Evolutionary conservation across 2,113 vertebrate species (phyloP), one percentile per base, ranked within the genome.

Genomic region (Elephas maximus): DNA sequence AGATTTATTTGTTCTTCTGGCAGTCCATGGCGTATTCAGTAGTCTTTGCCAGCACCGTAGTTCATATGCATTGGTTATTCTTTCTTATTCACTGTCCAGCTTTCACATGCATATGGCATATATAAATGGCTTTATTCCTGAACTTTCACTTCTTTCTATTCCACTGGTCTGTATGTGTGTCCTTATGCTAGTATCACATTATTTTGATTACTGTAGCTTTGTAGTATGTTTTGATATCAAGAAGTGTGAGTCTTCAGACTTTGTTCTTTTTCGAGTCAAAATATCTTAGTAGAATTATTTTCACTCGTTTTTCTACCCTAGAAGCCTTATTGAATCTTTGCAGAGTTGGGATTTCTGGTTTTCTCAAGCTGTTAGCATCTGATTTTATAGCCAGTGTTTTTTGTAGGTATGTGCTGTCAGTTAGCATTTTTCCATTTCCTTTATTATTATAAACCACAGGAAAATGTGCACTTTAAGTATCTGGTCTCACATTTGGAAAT

Each of bases 231-330:
- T 37, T 73, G 8, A 73, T 17, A 73, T 37, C 12, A 37, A 6
- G 69, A 37, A 6, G 33, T 73, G 17, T 37, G 33, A 6, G 8
- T n/a, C 10, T 73, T 33, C 5, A 23, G 60, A 73, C 30, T 41
- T 51, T 89, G n/a, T 33, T 76, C 12, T 82, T 44, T 82, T 6
- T 53, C 28, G 62, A 24, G 78, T n/a, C 9, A n/a, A 67, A 77
- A 69, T 84, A 90, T 79, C 78, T 62, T 41, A 86, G 44, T 45
- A 92, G 65, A 79, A 63, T 79, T 45, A 26, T 62, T 92, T 81
- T 88, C 20, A 74, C 18, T 92, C 6, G 48, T 4, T 18, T 92
- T 95, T 88, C 24, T 77, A 28, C 18, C 67, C 41, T 53, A 67
- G 83, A 82, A 63, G 76, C n/a, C 15, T 90, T 81, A 3, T n/a